Conservation (phyloP, 1,140 invertebrate species). For the Neoseiulus cucumeris region DNA sequence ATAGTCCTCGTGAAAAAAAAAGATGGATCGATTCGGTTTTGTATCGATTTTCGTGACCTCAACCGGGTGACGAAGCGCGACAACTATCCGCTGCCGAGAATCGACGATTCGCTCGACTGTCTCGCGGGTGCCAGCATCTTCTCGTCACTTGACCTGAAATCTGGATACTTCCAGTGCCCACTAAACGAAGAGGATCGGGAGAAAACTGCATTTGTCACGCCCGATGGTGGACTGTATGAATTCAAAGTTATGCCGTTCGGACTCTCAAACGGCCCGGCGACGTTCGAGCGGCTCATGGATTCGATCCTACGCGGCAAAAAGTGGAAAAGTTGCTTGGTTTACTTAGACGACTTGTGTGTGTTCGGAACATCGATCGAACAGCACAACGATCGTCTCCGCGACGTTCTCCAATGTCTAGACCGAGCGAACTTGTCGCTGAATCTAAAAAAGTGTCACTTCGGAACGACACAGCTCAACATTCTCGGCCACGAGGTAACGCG, state of each 20-base stretch:
- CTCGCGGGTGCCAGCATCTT: constrained; percentile 27
- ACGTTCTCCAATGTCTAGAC: constrained; percentile 10
- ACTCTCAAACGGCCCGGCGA: too few species aligned
- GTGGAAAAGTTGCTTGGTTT: constrained; percentile 18
- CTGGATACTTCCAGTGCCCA: constrained; percentile 31
- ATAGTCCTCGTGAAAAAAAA: constrained; percentile 30
- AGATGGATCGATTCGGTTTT: constrained; percentile 27
- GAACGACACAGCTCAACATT: constrained; percentile 14
- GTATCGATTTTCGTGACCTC: constrained; percentile 30
- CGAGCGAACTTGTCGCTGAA: constrained; percentile 17
- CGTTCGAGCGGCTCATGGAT: constrained; percentile 26
- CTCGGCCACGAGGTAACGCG: constrained; percentile 23
- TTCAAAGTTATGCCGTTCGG: constrained; percentile 30
- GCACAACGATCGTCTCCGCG: constrained; percentile 1
- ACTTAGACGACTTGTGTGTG: constrained; percentile 24
- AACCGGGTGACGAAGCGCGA: constrained; percentile 29
- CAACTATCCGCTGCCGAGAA: constrained; percentile 31
- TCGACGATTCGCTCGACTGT: constrained; percentile 27
- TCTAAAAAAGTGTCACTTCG: constrained; percentile 18
- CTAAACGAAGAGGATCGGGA: constrained; percentile 23
- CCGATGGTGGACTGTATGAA: constrained; percentile 26
- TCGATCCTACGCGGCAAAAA: constrained; percentile 25
- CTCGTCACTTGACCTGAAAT: constrained; percentile 28
- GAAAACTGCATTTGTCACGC: constrained; percentile 29
- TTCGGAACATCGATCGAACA: constrained; percentile 15